Evolutionary conservation across 2,888 invertebrate species (phyloP).

Genomic region (Cacoxenus indagator): DNA sequence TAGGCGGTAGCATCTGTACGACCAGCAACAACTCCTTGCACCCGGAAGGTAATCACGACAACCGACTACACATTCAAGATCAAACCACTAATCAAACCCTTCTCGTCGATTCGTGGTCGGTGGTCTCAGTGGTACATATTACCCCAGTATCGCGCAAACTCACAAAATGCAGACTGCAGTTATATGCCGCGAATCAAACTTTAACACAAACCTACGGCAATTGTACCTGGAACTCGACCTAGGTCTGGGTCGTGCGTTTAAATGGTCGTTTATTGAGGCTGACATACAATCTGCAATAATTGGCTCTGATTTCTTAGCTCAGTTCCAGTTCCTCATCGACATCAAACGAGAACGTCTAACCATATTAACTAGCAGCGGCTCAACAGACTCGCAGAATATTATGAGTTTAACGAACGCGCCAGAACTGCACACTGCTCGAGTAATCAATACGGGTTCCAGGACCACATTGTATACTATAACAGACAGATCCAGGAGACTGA

Average conservation of each 20-base stretch:
- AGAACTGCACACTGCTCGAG: background rate
- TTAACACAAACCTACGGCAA: background rate
- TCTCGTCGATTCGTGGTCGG: background rate
- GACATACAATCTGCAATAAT: too few relatives aligned
- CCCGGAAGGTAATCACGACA: background rate
- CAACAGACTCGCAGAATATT: background rate
- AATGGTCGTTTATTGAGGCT: too few relatives aligned
- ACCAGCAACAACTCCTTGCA: background rate
- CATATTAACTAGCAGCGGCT: background rate
- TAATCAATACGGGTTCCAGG: background rate
- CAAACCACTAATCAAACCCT: background rate
- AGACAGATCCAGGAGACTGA: background rate
- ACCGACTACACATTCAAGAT: background rate
- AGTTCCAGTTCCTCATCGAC: too few relatives aligned
- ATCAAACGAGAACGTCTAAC: background rate
- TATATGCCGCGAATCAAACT: background rate
- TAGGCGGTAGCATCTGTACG: slow-evolving; percentile 28
- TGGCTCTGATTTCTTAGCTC: too few relatives aligned
- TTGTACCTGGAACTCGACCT: background rate
- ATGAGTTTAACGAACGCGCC: too few relatives aligned
- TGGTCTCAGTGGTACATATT: too few relatives aligned
- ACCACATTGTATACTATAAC: background rate
- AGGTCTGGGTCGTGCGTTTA: too few relatives aligned
- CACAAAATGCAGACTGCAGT: background rate
- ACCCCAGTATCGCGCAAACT: too few relatives aligned